Conservation (phyloP, 1,140 invertebrate species). For the Trissolcus basalis region DNA sequence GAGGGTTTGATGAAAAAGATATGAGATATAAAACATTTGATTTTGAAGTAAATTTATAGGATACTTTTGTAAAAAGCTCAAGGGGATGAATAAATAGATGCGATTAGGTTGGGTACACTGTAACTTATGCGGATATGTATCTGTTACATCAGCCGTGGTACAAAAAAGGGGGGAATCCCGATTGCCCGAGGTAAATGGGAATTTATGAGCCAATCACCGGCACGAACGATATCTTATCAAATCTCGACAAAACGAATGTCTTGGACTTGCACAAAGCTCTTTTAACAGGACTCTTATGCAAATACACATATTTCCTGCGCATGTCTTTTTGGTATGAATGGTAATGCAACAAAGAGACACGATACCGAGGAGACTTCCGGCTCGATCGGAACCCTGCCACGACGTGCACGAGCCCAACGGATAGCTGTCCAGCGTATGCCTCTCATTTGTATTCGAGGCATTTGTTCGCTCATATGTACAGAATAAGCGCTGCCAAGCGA, state of each 20-base stretch:
- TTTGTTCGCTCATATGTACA: conserved; percentile 47
- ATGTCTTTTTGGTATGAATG: conserved; percentile 53
- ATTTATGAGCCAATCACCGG: conserved; percentile 48
- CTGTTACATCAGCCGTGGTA: conserved; percentile 24
- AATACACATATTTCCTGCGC: conserved; percentile 51
- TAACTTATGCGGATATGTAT: conserved; percentile 32
- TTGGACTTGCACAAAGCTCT: conserved; percentile 29
- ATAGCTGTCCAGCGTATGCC: conserved; percentile 29
- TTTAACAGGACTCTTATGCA: conserved; percentile 53
- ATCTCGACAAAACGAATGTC: conserved; percentile 49
- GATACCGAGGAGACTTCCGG: conserved; percentile 38
- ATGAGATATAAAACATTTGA: no score
- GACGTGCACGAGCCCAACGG: conserved; percentile 40
- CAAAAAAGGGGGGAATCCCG: conserved; percentile 24
- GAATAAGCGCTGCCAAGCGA: conserved; percentile 32
- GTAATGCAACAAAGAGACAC: conserved; percentile 49
- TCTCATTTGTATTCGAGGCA: conserved; percentile 44
- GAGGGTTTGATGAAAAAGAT: no score
- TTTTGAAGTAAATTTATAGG: no score
- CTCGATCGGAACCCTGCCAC: conserved; percentile 43
- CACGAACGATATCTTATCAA: conserved; percentile 51
- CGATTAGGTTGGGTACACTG: conserved; percentile 11
- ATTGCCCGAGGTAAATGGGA: conserved; percentile 35
- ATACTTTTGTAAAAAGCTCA: no score
- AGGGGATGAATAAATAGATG: conserved; percentile 14